Base-by-base conservation (phyloP, 2,888 invertebrate species). In the Drosophila paranaensis region DNA sequence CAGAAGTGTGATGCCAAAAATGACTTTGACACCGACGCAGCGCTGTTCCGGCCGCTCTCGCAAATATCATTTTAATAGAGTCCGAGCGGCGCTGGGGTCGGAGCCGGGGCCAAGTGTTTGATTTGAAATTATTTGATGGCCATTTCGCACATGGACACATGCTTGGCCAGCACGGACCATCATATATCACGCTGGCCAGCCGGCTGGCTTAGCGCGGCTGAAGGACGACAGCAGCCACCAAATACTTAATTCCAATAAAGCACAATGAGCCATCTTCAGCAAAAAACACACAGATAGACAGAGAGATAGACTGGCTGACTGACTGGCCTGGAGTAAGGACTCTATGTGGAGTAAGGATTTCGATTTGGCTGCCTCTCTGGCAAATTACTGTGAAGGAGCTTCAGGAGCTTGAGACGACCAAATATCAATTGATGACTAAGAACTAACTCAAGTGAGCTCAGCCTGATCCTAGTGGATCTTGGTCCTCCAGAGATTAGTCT, bases 41-140 rank as follows among this genome's bases (percentile, higher is more conserved):
- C 37, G 30, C 35, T 39, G 25, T 20, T 20, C 20, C 20, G 20
- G 20, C 20, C 20, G 20, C 20, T 20, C 20, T 50, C 51, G 81
- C 61, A 85, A 84, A 81, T 82, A 72, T 79, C 51, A 70, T 82
- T 85, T 82, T 85, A 76, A 85, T 81, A 82, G 68, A 66, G 53
- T 60, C 46, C 53, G 20, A 20, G 20, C 10, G 39, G 39, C 53
- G 6, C 2, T 13, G n/a, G 14, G 8, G n/a, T n/a, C n/a, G n/a
- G n/a, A n/a, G 42, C 10, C 30, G 78, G 6, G 30, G 30, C 68
- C 66, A 81, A 81, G 65, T 61, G 68, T 65, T 78, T 86, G 84
- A 81, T 86, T 77, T 78, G 87, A 86, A 81, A 71, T 86, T 86
- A 81, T 81, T 81, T 67, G 51, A 71, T 76, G 71, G 46, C 48